Evolutionary conservation across 2,888 invertebrate genomes (phyloP).

Genomic region (Cryptus viduatorius): DNA sequence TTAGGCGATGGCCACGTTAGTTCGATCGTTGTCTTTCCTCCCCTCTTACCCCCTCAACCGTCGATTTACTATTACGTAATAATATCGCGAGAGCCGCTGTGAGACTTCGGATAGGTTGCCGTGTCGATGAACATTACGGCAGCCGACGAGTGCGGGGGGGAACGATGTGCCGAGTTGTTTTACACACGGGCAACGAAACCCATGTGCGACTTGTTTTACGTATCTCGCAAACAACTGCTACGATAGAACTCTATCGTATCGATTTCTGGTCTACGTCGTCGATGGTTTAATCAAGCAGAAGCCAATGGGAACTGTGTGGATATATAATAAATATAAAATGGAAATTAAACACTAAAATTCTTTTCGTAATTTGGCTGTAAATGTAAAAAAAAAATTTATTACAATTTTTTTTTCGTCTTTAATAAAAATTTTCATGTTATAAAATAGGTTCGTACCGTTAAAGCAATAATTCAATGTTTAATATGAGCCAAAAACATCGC

Average conservation of each 20-base stretch:
- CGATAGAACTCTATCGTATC: neutral
- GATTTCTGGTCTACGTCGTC: neutral
- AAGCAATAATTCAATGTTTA: too few species aligned
- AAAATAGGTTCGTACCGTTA: too few species aligned
- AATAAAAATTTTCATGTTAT: too few species aligned
- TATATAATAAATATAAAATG: too few species aligned
- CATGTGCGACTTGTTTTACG: neutral
- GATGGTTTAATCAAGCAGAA: neutral
- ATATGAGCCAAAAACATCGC: too few species aligned
- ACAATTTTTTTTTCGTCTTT: too few species aligned
- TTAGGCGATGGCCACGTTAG: neutral
- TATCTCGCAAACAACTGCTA: neutral
- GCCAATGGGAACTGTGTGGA: too few species aligned
- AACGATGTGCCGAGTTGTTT: neutral
- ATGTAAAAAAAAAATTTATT: too few species aligned
- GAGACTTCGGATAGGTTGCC: conserved; percentile 43
- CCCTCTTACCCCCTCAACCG: neutral
- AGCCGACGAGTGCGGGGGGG: neutral
- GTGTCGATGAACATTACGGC: conserved; percentile 15
- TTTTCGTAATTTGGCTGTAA: too few species aligned
- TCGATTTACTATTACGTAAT: conserved; percentile 34
- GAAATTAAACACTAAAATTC: too few species aligned
- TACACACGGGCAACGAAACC: neutral
- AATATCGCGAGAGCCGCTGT: conserved; percentile 31
- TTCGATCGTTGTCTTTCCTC: neutral